phyloP scores from a whole-genome alignment of 2,888 invertebrate species.

The Drosophila cognata region DNA sequence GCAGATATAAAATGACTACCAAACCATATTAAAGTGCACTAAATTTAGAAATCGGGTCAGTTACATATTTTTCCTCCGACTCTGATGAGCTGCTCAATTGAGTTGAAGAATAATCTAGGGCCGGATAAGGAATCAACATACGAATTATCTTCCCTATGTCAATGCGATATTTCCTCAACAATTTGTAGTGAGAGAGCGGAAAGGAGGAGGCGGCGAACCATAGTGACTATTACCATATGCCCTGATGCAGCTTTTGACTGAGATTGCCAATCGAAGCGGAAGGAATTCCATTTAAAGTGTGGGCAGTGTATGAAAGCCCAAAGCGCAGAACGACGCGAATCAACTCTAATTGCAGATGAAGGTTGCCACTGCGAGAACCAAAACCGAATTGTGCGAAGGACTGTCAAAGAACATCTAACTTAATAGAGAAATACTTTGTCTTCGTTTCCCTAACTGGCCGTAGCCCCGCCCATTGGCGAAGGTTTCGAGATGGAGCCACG shows the following conservation, averaged over 20 bases:
- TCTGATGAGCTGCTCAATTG: neutral
- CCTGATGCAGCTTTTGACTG: conserved; percentile 42
- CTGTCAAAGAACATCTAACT: conserved; percentile 32
- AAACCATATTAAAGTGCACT: neutral
- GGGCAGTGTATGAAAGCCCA: conserved; percentile 3
- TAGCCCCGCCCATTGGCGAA: conserved; percentile 22
- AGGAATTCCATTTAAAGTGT: conserved; percentile 35
- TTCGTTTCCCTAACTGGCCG: conserved; percentile 35
- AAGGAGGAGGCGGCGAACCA: conserved; percentile 6
- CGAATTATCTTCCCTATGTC: conserved; percentile 19
- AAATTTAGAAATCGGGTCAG: neutral
- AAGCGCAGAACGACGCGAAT: conserved; percentile 17
- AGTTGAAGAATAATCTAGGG: neutral
- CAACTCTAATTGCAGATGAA: conserved; percentile 64
- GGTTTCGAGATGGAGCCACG: conserved; percentile 47
- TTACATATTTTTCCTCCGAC: neutral
- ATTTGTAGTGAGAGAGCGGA: conserved; percentile 26
- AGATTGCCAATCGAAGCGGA: conserved; percentile 48
- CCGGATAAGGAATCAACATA: conserved; percentile 11
- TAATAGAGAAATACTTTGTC: conserved; percentile 63
- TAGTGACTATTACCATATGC: conserved; percentile 48
- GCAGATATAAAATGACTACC: conserved; percentile 2
- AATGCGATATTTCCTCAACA: conserved; percentile 37
- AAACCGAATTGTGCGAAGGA: conserved; percentile 44
- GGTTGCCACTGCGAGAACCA: conserved; percentile 17